Percentiles rank a stretch among this genome's conserved stretches.
These are phyloP conservation scores for Dinomys branickii DNA, from an alignment of 2,113 vertebrate genomes.

Conservation along the genomic window DNA sequence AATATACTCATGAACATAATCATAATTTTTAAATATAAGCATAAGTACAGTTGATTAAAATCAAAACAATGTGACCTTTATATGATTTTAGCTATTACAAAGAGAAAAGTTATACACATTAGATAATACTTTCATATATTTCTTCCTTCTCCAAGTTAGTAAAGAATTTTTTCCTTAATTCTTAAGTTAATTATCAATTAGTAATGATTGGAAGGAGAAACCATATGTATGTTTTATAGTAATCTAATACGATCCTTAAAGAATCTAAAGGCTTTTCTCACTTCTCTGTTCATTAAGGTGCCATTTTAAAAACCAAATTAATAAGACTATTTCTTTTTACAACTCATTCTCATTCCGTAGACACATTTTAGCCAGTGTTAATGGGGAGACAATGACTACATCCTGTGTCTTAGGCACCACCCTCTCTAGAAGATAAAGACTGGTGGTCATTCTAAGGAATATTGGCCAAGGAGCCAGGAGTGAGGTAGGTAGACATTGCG, in stretches of 20 bases:
- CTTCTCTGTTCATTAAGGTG: constrained; percentile 35
- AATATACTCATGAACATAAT: not conserved
- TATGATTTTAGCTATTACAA: not conserved
- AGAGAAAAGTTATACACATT: not conserved
- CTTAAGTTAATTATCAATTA: constrained; percentile 23
- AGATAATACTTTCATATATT: constrained; percentile 23
- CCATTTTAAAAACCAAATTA: constrained; percentile 55
- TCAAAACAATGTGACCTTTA: constrained; percentile 21
- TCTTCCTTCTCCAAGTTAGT: not conserved
- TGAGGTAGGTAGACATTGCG: not conserved
- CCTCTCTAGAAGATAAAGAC: constrained; percentile 19
- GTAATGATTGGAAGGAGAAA: not conserved
- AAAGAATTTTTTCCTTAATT: not conserved
- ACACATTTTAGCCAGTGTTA: constrained; percentile 49
- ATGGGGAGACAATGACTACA: constrained; percentile 36
- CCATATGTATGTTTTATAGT: not conserved
- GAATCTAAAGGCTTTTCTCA: constrained; percentile 61
- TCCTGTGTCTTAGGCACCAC: not conserved
- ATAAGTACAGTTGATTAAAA: constrained; percentile 4
- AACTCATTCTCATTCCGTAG: constrained; percentile 23
- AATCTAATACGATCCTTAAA: constrained; percentile 70
- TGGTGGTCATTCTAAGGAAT: not conserved
- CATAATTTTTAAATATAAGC: not conserved
- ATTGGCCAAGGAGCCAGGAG: not conserved
- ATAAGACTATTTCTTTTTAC: constrained; percentile 3